phyloP scores from a whole-genome alignment of 2,888 invertebrate species.

The Micoletzkya japonica region DNA sequence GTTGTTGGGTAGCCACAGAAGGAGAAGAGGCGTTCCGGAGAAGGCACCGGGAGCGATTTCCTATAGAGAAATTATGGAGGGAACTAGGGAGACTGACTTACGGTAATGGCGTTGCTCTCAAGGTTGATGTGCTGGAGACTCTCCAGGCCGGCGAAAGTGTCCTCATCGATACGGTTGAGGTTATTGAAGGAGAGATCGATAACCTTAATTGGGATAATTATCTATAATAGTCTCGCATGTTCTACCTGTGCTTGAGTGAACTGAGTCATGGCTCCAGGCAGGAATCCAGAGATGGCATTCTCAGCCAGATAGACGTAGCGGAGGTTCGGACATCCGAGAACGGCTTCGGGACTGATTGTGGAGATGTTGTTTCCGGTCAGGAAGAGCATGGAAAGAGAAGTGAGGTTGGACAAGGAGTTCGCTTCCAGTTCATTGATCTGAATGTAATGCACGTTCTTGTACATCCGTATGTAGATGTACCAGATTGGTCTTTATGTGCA shows the following conservation, averaged over 20 bases:
- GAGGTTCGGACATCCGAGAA: constrained; percentile 53
- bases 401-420: constrained; percentile 50
- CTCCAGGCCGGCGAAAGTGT: constrained; percentile 59
- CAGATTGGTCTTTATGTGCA: constrained; percentile 62
- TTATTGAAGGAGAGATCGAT: constrained; percentile 63
- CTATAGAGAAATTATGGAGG: constrained; percentile 5
- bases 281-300: constrained; percentile 64
- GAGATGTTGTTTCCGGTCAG: constrained; percentile 61
- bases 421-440: constrained; percentile 51
- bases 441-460: neutral
- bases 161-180: constrained; percentile 50
- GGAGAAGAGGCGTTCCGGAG: constrained; percentile 61
- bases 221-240: too few relatives aligned
- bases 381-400: constrained; percentile 57
- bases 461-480: constrained; percentile 32
- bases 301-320: constrained; percentile 62
- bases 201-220: constrained; percentile 40
- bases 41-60: constrained; percentile 61
- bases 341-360: constrained; percentile 56
- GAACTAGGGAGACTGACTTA: neutral
- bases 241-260: constrained; percentile 50
- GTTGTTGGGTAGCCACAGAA: constrained; percentile 63
- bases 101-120: constrained; percentile 59
- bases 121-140: constrained; percentile 63
- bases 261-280: constrained; percentile 77